These are phyloP conservation scores for Ceriagrion tenellum DNA, from an alignment of 2,888 invertebrate genomes.

Conservation along the genomic window DNA sequence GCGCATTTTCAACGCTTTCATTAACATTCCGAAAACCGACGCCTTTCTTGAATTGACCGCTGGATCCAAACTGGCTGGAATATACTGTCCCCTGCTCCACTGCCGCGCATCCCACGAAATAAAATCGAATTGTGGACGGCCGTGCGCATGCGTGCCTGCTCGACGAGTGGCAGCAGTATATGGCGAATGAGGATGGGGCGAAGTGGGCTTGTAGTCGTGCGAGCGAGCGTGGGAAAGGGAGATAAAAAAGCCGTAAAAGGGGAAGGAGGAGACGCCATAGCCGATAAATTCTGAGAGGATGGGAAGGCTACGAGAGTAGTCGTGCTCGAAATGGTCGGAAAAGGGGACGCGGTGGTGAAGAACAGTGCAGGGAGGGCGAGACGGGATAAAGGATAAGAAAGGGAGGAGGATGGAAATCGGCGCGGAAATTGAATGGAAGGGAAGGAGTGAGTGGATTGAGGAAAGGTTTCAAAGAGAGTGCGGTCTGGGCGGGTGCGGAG, in stretches of 20 bases:
- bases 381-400: not conserved
- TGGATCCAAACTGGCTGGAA: no score
- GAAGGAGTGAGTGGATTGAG: not conserved
- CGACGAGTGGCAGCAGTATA: no score
- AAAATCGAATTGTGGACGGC: not conserved
- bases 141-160: not conserved
- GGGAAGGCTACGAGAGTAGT: not conserved
- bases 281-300: not conserved
- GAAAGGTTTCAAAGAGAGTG: not conserved
- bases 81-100: not conserved
- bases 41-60: no score
- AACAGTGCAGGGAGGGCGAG: not conserved
- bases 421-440: not conserved
- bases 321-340: not conserved
- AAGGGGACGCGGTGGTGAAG: not conserved
- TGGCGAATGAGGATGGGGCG: no score
- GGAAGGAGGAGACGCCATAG: no score
- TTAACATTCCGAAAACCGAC: no score
- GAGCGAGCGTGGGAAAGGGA: no score
- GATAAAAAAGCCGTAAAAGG: no score
- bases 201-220: no score
- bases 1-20: no score
- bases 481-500: not conserved
- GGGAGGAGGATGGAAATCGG: not conserved
- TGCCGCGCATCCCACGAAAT: not conserved